Conservation (phyloP, 2,888 invertebrate species). For the Allolobophora icterica region DNA sequence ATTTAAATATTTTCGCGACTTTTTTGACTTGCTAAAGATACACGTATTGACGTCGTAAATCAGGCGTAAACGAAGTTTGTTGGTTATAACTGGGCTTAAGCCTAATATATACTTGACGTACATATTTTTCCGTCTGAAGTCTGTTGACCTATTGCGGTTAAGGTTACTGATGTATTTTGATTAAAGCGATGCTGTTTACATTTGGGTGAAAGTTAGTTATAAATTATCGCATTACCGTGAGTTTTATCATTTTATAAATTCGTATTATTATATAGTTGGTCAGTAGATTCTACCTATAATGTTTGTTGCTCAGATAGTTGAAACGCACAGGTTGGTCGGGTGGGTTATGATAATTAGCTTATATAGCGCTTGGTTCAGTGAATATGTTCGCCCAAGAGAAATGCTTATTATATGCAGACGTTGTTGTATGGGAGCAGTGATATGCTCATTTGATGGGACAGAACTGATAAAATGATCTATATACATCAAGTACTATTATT, state of each 20-base stretch:
- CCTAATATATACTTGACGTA: background rate
- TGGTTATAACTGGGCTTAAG: background rate
- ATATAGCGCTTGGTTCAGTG: background rate
- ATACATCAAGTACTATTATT: too few relatives aligned
- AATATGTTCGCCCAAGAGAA: background rate
- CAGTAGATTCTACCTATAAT: background rate
- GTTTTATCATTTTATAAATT: background rate
- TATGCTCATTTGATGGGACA: background rate
- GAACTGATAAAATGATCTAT: too few relatives aligned
- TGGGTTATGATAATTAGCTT: conserved; percentile 1
- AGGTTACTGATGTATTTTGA: background rate
- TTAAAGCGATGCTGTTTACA: background rate
- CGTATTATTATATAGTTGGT: background rate
- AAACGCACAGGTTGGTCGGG: background rate
- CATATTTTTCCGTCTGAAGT: background rate
- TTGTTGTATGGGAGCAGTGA: background rate
- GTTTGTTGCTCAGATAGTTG: background rate
- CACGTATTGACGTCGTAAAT: background rate
- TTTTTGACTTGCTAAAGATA: too few relatives aligned
- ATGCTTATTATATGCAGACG: background rate
- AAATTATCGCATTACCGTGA: background rate
- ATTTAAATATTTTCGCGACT: too few relatives aligned
- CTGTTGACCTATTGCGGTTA: conserved; percentile 4
- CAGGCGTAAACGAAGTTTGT: background rate
- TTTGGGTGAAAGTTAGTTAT: background rate